phyloP scores from a whole-genome alignment of 2,797 vertebrate species.

The Lepilemur septentrionalis region DNA sequence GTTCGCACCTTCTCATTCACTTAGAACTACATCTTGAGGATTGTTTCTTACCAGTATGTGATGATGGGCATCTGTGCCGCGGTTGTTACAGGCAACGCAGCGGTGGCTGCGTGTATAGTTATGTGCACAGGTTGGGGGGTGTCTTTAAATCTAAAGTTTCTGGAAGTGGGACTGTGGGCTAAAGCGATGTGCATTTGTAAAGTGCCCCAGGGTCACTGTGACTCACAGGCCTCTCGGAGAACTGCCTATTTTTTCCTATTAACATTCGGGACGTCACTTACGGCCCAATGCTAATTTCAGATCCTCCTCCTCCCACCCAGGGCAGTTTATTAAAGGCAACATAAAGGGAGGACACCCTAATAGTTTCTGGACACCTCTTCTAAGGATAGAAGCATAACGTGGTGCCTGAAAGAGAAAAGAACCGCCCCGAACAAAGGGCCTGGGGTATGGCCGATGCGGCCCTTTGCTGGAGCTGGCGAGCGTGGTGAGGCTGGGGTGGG shows the following conservation, averaged over 20 bases:
- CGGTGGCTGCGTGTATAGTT: fast-evolving
- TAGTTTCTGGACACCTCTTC: not conserved
- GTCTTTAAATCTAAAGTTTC: not conserved
- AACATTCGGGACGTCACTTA: too few species aligned
- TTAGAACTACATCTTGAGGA: not conserved
- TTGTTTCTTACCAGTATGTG: not conserved
- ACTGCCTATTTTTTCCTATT: not conserved
- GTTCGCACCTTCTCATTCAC: not conserved
- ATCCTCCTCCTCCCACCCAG: too few species aligned
- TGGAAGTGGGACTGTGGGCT: not conserved
- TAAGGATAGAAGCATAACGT: not conserved
- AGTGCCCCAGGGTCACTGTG: not conserved
- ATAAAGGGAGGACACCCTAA: not conserved
- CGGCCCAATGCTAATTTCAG: not conserved
- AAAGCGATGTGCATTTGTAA: not conserved
- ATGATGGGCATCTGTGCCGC: not conserved
- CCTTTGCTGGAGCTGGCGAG: not conserved
- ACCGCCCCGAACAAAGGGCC: not conserved
- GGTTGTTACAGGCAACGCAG: fast-evolving
- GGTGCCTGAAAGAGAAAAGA: not conserved
- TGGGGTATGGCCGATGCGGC: fast-evolving
- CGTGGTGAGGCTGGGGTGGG: not conserved
- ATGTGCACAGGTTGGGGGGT: not conserved
- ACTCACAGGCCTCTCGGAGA: fast-evolving
- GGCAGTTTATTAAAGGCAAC: not conserved